These are phyloP conservation scores for Pseudachorutes palmiensis DNA, from an alignment of 1,140 invertebrate genomes.

Conservation along the genomic window DNA sequence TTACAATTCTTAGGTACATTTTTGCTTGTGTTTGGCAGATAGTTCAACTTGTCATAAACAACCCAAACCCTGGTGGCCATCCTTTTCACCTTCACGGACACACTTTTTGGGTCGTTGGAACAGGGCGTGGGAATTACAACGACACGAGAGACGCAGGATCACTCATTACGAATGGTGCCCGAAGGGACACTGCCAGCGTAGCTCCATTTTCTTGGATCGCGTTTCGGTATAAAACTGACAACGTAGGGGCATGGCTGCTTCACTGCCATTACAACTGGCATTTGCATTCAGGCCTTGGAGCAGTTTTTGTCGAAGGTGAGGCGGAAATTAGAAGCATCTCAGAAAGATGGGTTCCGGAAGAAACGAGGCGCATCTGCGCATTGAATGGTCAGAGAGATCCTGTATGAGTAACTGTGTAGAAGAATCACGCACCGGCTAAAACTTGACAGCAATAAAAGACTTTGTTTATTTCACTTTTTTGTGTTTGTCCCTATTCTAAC, in stretches of 20 bases:
- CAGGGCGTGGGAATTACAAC: neutral
- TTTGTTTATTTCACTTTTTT: too few relatives aligned
- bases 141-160: neutral
- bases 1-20: neutral
- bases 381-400: too few relatives aligned
- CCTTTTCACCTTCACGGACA: constrained; percentile 19
- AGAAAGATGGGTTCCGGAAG: neutral
- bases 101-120: constrained; percentile 14
- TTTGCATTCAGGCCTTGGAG: constrained; percentile 5
- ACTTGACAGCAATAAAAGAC: too few relatives aligned
- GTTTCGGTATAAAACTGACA: constrained; percentile 4
- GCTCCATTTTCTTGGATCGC: neutral
- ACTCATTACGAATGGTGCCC: neutral
- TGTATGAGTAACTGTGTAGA: too few relatives aligned
- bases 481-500: too few relatives aligned
- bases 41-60: constrained; percentile 13
- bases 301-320: constrained; percentile 5
- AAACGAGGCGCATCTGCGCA: neutral
- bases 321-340: neutral
- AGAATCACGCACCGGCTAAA: too few relatives aligned
- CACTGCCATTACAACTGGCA: constrained; percentile 18
- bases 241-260: constrained; percentile 9
- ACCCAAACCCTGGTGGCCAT: neutral
- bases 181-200: neutral
- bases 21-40: neutral